Base-by-base conservation (phyloP, 35 echinoderm and acorn worm genomes). In the Apostichopus japonicus region DNA sequence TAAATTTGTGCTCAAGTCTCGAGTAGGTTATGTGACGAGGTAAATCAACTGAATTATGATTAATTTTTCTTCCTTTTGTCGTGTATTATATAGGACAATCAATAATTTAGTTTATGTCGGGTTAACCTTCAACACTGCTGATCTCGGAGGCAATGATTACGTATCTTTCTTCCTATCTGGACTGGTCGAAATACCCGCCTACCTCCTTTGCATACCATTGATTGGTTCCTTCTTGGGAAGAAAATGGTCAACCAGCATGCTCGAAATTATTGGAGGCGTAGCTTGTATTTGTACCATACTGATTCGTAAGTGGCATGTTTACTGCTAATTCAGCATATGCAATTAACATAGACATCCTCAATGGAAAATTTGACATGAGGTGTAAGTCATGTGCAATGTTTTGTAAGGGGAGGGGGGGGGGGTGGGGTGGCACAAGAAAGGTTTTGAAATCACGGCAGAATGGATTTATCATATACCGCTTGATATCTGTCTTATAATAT, bases 171-270 rank as follows among this genome's bases (percentile, higher is more conserved):
- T 91, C 23, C 44, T 98, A 51, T 90, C 92, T 10, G 94, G 96
- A 9, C 65, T 76, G 23, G 94, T 98, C 6, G 96, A 95, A 81
- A 87, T 98, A 54, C 96, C 96, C 19, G 94, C 96, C 80, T 98
- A 96, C 65, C 27, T 96, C 16, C 11, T 92, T 23, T 86, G 90
- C 79, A 92, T 92, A 54, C 95, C 95, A 51, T 87, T 92, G 15
- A 93, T 98, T 6, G 79, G 90, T 51, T 94, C 86, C 21, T 93
- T 95, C 62, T 91, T 95, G 21, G 90, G 97, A 2, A 88, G 91
- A 61, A 77, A 61, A 25, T 91, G 83, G 51, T 84, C 95, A 54
- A 92, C 77, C 53, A 86, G 75, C 52, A 91, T 84, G 16, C 86
- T 93, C 80, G 79, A 90, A 23, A 55, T 98, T 1, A 63, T 96